These are phyloP conservation scores for Rhinopomastus cyanomelas DNA, from an alignment of 2,113 vertebrate genomes.

Conservation along the genomic window DNA sequence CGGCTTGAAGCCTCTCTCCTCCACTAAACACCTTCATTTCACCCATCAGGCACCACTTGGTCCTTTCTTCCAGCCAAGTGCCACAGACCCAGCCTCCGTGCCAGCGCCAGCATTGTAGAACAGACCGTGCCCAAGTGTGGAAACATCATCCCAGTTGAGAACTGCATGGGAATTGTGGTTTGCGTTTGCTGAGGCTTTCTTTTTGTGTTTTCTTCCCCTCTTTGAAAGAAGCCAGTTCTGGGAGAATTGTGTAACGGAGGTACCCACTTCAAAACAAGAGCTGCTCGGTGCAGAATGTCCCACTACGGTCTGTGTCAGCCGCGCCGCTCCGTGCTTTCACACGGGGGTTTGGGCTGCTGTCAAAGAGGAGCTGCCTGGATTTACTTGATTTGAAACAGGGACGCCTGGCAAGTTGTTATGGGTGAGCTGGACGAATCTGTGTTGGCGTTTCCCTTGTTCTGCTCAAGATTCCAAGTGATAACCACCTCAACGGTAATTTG, in stretches of 20 bases:
- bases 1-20: background rate
- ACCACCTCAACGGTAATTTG: slow-evolving; percentile 58
- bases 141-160: slow-evolving; percentile 10
- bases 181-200: slow-evolving; percentile 10
- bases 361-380: slow-evolving; percentile 34
- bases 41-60: background rate
- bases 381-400: slow-evolving; percentile 67
- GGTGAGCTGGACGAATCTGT: slow-evolving; percentile 29
- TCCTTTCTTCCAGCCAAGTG: background rate
- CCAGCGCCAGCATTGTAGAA: background rate
- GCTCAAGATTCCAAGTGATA: slow-evolving; percentile 47
- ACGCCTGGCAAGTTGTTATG: slow-evolving; percentile 21
- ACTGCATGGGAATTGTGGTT: slow-evolving; percentile 14
- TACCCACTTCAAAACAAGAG: slow-evolving; percentile 54
- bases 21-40: background rate
- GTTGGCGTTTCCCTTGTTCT: slow-evolving; percentile 39
- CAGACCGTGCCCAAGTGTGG: background rate
- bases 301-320: slow-evolving; percentile 15
- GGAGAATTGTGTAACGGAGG: slow-evolving; percentile 8
- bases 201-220: background rate
- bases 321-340: slow-evolving; percentile 24
- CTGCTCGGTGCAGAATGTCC: slow-evolving; percentile 23
- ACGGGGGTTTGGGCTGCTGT: background rate
- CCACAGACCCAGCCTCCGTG: background rate
- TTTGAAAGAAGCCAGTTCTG: slow-evolving; percentile 41